A percentile compares a stretch with the other conserved stretches of the same genome.
These are phyloP conservation scores for Sanderia malayensis DNA, from an alignment of 30 jellyfish, hydroid and myxozoan genomes.

Conservation along the genomic window DNA sequence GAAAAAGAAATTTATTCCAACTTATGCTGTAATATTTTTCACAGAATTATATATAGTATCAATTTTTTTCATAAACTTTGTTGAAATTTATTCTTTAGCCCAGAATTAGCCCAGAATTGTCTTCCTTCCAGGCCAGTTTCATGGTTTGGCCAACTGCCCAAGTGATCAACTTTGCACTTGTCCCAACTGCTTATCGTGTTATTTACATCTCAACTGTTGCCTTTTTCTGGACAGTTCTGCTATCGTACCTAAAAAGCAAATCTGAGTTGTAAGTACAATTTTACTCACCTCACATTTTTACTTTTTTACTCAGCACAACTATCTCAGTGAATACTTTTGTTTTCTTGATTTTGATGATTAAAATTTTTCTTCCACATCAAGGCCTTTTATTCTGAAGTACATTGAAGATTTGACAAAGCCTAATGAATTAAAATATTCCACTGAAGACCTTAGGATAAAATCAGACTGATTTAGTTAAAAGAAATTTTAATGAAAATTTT, in stretches of 20 bases:
- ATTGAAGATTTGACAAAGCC: background rate
- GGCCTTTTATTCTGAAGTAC: slow-evolving; percentile 3
- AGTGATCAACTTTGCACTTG: slow-evolving; percentile 71
- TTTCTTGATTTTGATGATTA: too few species aligned
- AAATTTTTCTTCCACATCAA: too few species aligned
- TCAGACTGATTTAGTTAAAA: background rate
- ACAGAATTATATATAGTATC: too few species aligned
- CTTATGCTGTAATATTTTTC: slow-evolving; percentile 72
- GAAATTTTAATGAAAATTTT: too few species aligned
- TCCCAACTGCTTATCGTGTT: slow-evolving; percentile 75
- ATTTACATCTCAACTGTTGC: slow-evolving; percentile 70
- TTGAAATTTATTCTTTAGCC: too few species aligned
- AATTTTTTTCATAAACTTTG: too few species aligned
- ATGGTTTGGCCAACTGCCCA: slow-evolving; percentile 80
- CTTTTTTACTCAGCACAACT: too few species aligned
- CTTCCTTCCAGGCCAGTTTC: slow-evolving; percentile 64
- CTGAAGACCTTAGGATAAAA: background rate
- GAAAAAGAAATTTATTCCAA: slow-evolving; percentile 52
- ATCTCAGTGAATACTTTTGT: too few species aligned
- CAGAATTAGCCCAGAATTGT: too few species aligned
- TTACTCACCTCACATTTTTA: background rate
- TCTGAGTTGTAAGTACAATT: slow-evolving; percentile 53
- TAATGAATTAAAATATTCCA: background rate
- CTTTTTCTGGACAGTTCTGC: slow-evolving; percentile 59
- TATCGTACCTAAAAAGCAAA: slow-evolving; percentile 58